Evolutionary conservation across 2,888 invertebrate species (phyloP).

Genomic region (Plagodis pulveraria): DNA sequence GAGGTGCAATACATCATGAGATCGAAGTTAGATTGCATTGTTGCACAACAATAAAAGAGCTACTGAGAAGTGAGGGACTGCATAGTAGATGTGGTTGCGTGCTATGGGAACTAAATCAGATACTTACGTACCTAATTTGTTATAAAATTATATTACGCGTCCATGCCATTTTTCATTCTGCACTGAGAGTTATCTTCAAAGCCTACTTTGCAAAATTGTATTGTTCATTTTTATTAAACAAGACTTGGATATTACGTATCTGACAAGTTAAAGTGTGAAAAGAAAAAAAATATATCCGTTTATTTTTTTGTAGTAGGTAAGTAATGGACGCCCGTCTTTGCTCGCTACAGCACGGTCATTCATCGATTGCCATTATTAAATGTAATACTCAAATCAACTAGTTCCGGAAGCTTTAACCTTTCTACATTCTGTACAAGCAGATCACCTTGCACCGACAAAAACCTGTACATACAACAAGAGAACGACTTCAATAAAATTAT

Average conservation of each 20-base stretch:
- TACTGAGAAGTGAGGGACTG: constrained; percentile 64
- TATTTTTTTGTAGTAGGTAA: too few relatives aligned
- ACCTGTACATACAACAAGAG: constrained; percentile 57
- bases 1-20: constrained; percentile 75
- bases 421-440: constrained; percentile 45
- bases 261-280: too few relatives aligned
- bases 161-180: constrained; percentile 31
- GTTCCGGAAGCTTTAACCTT: constrained; percentile 53
- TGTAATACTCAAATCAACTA: constrained; percentile 17
- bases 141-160: constrained; percentile 49
- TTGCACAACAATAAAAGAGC: constrained; percentile 69
- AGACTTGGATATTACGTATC: too few relatives aligned
- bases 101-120: constrained; percentile 76
- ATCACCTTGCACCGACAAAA: constrained; percentile 62
- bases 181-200: constrained; percentile 19
- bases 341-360: too few relatives aligned
- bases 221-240: background rate
- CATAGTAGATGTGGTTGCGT: constrained; percentile 74
- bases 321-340: too few relatives aligned
- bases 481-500: constrained; percentile 46
- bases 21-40: constrained; percentile 77
- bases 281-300: too few relatives aligned
- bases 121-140: constrained; percentile 71
- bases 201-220: constrained; percentile 15
- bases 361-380: background rate